A percentile compares a stretch with the other conserved stretches of the same genome.
Conservation (phyloP, 1,140 invertebrate species). For the Papilio glaucus region DNA sequence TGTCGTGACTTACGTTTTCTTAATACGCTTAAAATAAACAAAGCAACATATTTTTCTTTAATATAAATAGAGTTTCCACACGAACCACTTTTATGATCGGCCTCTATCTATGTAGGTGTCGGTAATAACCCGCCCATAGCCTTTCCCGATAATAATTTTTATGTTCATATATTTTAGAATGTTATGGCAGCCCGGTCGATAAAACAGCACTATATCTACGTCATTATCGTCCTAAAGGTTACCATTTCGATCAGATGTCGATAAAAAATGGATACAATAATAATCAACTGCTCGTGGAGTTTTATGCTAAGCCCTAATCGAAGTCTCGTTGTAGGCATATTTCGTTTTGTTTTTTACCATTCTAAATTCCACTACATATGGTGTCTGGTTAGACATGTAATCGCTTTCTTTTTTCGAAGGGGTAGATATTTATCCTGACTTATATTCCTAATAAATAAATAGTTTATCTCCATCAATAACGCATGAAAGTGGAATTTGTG, state of each 20-base stretch:
- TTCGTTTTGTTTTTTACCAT: neutral
- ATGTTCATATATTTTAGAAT: slow-evolving; percentile 29
- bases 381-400: neutral
- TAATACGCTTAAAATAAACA: neutral
- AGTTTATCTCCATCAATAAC: no score
- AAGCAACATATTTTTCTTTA: neutral
- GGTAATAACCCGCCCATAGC: slow-evolving; percentile 28
- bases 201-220: slow-evolving; percentile 22
- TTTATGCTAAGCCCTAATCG: neutral
- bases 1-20: neutral
- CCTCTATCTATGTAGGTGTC: slow-evolving; percentile 19
- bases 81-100: slow-evolving; percentile 2
- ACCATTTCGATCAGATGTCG: neutral
- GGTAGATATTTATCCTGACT: no score
- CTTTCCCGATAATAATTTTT: slow-evolving; percentile 29
- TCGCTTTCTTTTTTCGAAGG: no score
- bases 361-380: no score
- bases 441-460: no score
- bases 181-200: slow-evolving; percentile 22
- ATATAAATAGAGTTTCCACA: neutral
- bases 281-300: slow-evolving; percentile 3
- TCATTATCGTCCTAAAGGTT: slow-evolving; percentile 15
- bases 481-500: no score
- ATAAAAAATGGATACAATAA: slow-evolving; percentile 23
- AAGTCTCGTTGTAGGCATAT: neutral